These are phyloP conservation scores for Esox masquinongy DNA, from an alignment of 2,797 vertebrate genomes.

Conservation along the genomic window DNA sequence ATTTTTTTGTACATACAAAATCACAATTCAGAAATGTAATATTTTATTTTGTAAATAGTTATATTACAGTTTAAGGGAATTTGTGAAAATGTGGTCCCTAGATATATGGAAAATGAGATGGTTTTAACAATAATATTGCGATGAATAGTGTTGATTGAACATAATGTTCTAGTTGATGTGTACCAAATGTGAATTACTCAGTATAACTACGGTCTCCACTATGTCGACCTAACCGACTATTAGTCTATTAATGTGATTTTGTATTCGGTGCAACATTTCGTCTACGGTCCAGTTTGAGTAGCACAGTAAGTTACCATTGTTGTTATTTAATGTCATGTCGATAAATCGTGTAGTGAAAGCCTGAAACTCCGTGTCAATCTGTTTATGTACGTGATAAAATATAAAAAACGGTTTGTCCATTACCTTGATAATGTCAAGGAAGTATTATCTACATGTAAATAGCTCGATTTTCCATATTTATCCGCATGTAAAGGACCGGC, in stretches of 20 bases:
- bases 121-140: slow-evolving; percentile 85
- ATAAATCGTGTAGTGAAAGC: slow-evolving; percentile 99
- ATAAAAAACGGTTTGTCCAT: slow-evolving; percentile 91
- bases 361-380: slow-evolving; percentile 99
- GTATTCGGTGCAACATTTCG: slow-evolving; percentile 99
- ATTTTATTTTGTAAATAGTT: slow-evolving; percentile 99
- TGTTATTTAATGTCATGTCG: slow-evolving; percentile 99
- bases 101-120: slow-evolving; percentile 89
- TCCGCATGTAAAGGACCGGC: slow-evolving; percentile 99
- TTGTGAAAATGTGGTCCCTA: slow-evolving; percentile 95
- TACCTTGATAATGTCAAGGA: slow-evolving; percentile 94
- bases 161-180: slow-evolving; percentile 99
- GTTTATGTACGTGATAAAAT: slow-evolving; percentile 99
- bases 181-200: slow-evolving; percentile 99
- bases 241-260: slow-evolving; percentile 99
- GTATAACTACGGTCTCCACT: slow-evolving; percentile 98
- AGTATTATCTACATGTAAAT: slow-evolving; percentile 90
- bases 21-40: slow-evolving; percentile 91
- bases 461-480: slow-evolving; percentile 99
- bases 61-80: slow-evolving; percentile 92
- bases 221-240: slow-evolving; percentile 95
- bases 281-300: slow-evolving; percentile 99
- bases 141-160: slow-evolving; percentile 96
- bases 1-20: slow-evolving; percentile 89
- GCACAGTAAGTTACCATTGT: slow-evolving; percentile 93